Evolutionary conservation across 2,888 invertebrate species (phyloP), one percentile per base, ranked within the genome.

Genomic region (Monoplex corrugatus): DNA sequence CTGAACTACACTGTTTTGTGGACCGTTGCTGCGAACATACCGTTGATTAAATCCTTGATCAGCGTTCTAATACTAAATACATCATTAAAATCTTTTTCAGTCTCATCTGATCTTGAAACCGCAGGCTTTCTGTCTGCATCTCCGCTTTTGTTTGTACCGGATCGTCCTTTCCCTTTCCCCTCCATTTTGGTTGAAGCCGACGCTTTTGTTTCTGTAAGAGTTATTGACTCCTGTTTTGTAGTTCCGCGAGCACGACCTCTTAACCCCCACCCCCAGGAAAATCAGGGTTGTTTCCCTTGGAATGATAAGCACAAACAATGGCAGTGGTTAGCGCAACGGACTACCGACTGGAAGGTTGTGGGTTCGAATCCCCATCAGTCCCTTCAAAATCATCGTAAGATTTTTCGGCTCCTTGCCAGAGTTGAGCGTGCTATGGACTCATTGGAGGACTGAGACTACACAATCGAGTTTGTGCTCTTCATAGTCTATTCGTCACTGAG

Each of bases 11-110:
- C 13, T 43, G 43, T 40, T n/a, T n/a, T n/a, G n/a, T n/a, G n/a
- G n/a, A n/a, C n/a, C n/a, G n/a, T n/a, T n/a, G n/a, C n/a, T n/a
- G 43, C 40, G n/a, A 13, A 84, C 89, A 13, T 43, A 85, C 89
- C 89, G 45, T 89, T 84, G 1, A 89, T 85, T 19, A 35, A n/a
- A 85, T 89, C 89, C 28, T 78, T 82, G 19, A 89, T 50, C 75
- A 89, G 40, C 45, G 50, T 57, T 16, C 87, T 80, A 80, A 32
- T 68, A n/a, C 85, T 40, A 23, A 85, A 63, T 10, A 75, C 50
- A 43, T 50, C 84, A 28, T 75, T 44, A 28, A 84, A 72, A 85
- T 75, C 84, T 13, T 63, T 23, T 44, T 83, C 23, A 13, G 43
- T 43, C 23, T 32, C 13, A n/a, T 63, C 45, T 72, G 32, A n/a